Evolutionary conservation across 2,797 vertebrate genomes (phyloP), one percentile per base, ranked within the genome.

Genomic region (Artibeus jamaicensis): DNA sequence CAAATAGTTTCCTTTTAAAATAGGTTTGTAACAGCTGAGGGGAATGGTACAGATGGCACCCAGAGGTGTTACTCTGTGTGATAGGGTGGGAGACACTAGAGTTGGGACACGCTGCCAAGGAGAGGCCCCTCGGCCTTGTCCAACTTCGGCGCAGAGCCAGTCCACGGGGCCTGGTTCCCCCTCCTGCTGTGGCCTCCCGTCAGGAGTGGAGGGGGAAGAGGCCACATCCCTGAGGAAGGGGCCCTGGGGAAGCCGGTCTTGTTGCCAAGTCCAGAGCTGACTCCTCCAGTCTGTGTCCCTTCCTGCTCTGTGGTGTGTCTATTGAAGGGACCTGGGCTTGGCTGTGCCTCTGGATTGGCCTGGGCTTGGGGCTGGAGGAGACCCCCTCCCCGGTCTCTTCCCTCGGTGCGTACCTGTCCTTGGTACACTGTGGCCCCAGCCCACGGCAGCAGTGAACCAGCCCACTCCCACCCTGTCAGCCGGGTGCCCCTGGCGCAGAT

Each of bases 1-100:
- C 46, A 91, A 79, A 89, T 2, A 29, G 84, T 89, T 93, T 86
- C 78, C 78, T 86, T 88, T 89, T 74, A 92, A 96, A 83, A 73
- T 91, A 93, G 37, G 46, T 91, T 91, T 93, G 16, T 91, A 39
- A 92, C 93, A 84, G 81, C n/a, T 18, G 37, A 82, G 32, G 53
- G 32, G 50, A 46, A 59, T 6, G 19, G 85, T 29, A 50, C 78
- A 90, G 78, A 91, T 62, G 59, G 59, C 32, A 65, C 39, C 76
- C 39, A 76, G 44, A 87, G 32, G 44, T 79, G 71, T 57, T 37
- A 34, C 53, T 53, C 55, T 32, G 24, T 34, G 14, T 71, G 70
- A 26, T 44, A 24, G 44, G 16, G 53, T 32, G 24, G 79, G 10
- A 76, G 53, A 67, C 4, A 19, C 62, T 34, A 8, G 59, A 53